Percentiles rank a stretch among this genome's conserved stretches.
These are phyloP conservation scores for Hirtodrosophila trivittata DNA, from an alignment of 2,888 invertebrate genomes.

Conservation along the genomic window DNA sequence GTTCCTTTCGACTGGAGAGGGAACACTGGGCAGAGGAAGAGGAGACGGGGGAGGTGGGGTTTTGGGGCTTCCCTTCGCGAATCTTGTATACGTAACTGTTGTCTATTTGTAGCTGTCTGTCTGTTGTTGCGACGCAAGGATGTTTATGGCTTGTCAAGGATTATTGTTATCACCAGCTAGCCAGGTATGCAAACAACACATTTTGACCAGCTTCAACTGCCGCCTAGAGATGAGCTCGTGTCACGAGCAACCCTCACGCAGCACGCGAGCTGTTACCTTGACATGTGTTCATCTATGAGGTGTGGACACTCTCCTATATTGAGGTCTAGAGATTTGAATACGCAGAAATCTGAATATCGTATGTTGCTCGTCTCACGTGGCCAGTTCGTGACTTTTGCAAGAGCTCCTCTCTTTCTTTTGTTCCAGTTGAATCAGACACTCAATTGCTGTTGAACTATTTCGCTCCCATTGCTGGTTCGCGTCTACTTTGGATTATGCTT, in stretches of 20 bases:
- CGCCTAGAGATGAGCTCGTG: background rate
- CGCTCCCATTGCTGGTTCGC: too few species aligned
- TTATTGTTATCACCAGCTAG: conserved; percentile 77
- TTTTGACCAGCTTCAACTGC: conserved; percentile 1
- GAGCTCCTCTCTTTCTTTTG: too few species aligned
- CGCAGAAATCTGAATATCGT: too few species aligned
- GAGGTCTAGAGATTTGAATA: too few species aligned
- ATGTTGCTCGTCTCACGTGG: too few species aligned
- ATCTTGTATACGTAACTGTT: conserved; percentile 25
- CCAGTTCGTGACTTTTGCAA: too few species aligned
- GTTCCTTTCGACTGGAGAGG: background rate
- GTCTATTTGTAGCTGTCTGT: conserved; percentile 67
- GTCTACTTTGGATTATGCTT: too few species aligned
- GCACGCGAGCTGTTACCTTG: background rate
- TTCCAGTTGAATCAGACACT: too few species aligned
- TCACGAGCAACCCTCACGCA: too few species aligned
- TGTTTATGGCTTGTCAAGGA: conserved; percentile 80
- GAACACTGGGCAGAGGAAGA: background rate
- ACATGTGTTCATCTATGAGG: background rate
- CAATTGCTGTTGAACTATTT: too few species aligned
- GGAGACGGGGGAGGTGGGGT: background rate
- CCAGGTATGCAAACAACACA: conserved; percentile 76
- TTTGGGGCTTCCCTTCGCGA: background rate
- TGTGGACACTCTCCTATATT: too few species aligned
- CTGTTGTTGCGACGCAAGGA: conserved; percentile 64